phyloP scores from a whole-genome alignment of 1,140 invertebrate species.

The Nasonia longicornis region DNA sequence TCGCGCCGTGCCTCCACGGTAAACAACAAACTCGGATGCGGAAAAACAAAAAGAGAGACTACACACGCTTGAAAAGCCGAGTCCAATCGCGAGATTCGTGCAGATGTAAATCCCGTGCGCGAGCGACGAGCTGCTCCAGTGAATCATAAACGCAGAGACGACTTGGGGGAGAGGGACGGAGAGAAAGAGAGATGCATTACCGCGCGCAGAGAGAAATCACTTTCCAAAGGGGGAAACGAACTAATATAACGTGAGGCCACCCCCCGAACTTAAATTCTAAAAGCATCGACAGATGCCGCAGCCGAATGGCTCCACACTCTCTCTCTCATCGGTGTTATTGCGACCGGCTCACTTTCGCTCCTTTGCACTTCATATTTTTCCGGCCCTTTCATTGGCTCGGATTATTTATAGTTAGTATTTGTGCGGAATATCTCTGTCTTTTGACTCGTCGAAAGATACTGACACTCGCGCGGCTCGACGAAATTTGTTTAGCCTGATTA shows the following conservation, averaged over 20 bases:
- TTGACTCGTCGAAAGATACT: not conserved
- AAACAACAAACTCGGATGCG: not conserved
- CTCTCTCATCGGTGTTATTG: not conserved
- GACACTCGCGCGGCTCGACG: no score
- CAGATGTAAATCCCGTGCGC: slow-evolving; percentile 35
- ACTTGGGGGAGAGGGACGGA: not conserved
- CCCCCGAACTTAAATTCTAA: slow-evolving; percentile 41
- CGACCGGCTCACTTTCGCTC: slow-evolving; percentile 11
- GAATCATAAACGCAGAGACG: slow-evolving; percentile 28
- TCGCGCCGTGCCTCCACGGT: not conserved
- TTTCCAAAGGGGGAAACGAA: slow-evolving; percentile 30
- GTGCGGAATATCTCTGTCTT: not conserved
- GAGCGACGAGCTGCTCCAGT: not conserved
- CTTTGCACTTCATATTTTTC: not conserved
- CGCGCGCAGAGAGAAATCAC: slow-evolving; percentile 17
- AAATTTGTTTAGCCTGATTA: not conserved
- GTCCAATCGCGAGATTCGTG: slow-evolving; percentile 27
- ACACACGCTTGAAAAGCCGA: slow-evolving; percentile 32
- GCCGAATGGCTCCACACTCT: slow-evolving; percentile 11
- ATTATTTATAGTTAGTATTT: not conserved
- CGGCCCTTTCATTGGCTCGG: not conserved
- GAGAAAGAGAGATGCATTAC: slow-evolving; percentile 19
- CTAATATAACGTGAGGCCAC: slow-evolving; percentile 28
- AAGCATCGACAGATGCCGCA: slow-evolving; percentile 45
- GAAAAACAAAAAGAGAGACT: slow-evolving; percentile 11